Evolutionary conservation across 1,140 invertebrate genomes (phyloP).

Genomic region (Lerema accius): DNA sequence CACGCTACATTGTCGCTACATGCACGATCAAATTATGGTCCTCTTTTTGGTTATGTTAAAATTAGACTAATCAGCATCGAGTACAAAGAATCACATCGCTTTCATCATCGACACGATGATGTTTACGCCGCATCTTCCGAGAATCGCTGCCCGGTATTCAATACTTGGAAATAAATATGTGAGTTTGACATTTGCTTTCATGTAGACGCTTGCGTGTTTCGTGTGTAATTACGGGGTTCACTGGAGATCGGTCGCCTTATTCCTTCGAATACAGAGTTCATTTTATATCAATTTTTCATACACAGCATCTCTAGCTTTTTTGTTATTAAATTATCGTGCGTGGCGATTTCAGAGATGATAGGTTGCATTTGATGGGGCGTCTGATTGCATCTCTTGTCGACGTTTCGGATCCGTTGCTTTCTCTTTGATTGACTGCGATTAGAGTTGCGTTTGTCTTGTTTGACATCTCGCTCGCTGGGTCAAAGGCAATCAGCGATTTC

Average conservation of each 20-base stretch:
- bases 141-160: conserved; percentile 73
- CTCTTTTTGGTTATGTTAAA: conserved; percentile 63
- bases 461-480: conserved; percentile 49
- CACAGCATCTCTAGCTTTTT: conserved; percentile 55
- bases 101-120: conserved; percentile 81
- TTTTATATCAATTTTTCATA: conserved; percentile 44
- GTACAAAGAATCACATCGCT: conserved; percentile 81
- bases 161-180: conserved; percentile 83
- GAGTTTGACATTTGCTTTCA: conserved; percentile 82
- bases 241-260: conserved; percentile 47
- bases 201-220: conserved; percentile 74
- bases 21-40: conserved; percentile 57
- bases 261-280: conserved; percentile 47
- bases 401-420: conserved; percentile 72
- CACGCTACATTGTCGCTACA: conserved; percentile 62
- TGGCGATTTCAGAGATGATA: conserved; percentile 82
- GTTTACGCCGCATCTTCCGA: conserved; percentile 75
- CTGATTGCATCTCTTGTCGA: conserved; percentile 80
- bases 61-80: conserved; percentile 79
- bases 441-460: conserved; percentile 62
- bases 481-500: conserved; percentile 47
- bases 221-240: conserved; percentile 66
- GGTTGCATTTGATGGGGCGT: conserved; percentile 74
- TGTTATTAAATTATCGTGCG: conserved; percentile 81
- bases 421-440: conserved; percentile 78